Evolutionary conservation across 1,140 invertebrate species (phyloP).

Genomic region (Liolophura sinensis): DNA sequence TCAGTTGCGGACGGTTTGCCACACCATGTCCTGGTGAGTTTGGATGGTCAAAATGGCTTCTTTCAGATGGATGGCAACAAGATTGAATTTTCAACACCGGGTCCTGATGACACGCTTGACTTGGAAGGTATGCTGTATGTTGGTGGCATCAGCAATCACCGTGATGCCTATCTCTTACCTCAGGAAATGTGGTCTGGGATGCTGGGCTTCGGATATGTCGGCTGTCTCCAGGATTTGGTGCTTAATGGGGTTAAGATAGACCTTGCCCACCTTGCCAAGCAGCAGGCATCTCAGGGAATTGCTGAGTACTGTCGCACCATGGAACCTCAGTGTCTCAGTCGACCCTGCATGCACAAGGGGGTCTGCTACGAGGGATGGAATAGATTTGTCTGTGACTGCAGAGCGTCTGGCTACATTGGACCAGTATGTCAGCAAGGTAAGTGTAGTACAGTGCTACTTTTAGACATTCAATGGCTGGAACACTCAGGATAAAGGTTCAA

Average conservation of each 20-base stretch:
- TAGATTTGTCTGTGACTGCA: slow-evolving; percentile 93
- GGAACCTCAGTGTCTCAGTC: slow-evolving; percentile 80
- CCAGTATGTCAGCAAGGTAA: slow-evolving; percentile 61
- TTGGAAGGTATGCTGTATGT: slow-evolving; percentile 83
- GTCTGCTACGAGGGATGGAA: slow-evolving; percentile 94
- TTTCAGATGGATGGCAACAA: slow-evolving; percentile 88
- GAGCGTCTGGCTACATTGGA: slow-evolving; percentile 84
- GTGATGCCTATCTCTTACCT: slow-evolving; percentile 69
- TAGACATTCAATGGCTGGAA: background rate
- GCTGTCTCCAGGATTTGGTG: slow-evolving; percentile 90
- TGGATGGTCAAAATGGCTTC: slow-evolving; percentile 78
- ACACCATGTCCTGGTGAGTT: slow-evolving; percentile 83
- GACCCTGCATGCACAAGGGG: slow-evolving; percentile 91
- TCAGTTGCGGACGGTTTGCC: slow-evolving; percentile 85
- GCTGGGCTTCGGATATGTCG: slow-evolving; percentile 88
- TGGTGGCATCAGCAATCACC: slow-evolving; percentile 67
- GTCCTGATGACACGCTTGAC: slow-evolving; percentile 71
- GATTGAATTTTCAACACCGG: slow-evolving; percentile 84
- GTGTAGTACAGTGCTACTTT: slow-evolving; percentile 4
- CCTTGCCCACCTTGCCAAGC: slow-evolving; percentile 82
- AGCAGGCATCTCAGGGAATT: slow-evolving; percentile 77
- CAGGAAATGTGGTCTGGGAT: slow-evolving; percentile 89
- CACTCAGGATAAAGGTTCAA: too few species aligned
- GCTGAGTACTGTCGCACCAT: slow-evolving; percentile 60
- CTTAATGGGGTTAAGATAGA: slow-evolving; percentile 92